Conservation (phyloP, 2,888 invertebrate genomes). For the Calameuta idolon region DNA sequence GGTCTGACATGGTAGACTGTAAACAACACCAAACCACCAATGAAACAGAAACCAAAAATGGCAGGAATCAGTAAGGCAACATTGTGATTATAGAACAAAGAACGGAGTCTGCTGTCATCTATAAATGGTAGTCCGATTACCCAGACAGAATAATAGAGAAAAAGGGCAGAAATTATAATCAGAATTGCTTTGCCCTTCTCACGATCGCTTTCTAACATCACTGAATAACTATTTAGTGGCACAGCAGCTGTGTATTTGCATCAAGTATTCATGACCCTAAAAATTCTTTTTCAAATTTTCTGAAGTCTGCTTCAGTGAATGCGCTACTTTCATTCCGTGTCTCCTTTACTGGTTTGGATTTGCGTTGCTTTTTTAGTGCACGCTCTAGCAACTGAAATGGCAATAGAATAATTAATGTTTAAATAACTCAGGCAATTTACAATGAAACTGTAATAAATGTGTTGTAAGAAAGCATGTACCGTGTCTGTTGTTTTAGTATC, state of each 20-base stretch:
- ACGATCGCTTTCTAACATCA: conserved; percentile 67
- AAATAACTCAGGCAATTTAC: conserved; percentile 3
- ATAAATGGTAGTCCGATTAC: conserved; percentile 78
- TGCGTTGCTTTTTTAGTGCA: conserved; percentile 69
- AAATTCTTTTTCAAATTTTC: conserved; percentile 76
- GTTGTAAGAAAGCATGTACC: conserved; percentile 54
- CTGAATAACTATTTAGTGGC: neutral
- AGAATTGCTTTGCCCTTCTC: conserved; percentile 73
- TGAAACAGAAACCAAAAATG: conserved; percentile 73
- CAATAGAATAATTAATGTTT: neutral
- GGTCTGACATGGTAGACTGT: conserved; percentile 71
- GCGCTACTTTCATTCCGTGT: conserved; percentile 71
- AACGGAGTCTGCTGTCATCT: conserved; percentile 71
- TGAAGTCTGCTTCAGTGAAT: conserved; percentile 79
- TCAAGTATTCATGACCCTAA: conserved; percentile 68
- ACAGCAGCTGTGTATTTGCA: neutral
- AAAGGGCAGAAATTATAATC: conserved; percentile 69
- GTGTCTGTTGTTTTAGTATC: conserved; percentile 66
- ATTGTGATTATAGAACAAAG: conserved; percentile 48
- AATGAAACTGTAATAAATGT: neutral
- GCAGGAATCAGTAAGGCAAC: conserved; percentile 73
- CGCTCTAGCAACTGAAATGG: conserved; percentile 70
- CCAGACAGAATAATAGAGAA: conserved; percentile 75
- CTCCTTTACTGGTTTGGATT: conserved; percentile 65
- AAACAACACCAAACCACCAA: conserved; percentile 76